A percentile compares a stretch with the other conserved stretches of the same genome.
phyloP scores from a whole-genome alignment of 2,888 invertebrate genomes.

The Cylindroiulus punctatus region DNA sequence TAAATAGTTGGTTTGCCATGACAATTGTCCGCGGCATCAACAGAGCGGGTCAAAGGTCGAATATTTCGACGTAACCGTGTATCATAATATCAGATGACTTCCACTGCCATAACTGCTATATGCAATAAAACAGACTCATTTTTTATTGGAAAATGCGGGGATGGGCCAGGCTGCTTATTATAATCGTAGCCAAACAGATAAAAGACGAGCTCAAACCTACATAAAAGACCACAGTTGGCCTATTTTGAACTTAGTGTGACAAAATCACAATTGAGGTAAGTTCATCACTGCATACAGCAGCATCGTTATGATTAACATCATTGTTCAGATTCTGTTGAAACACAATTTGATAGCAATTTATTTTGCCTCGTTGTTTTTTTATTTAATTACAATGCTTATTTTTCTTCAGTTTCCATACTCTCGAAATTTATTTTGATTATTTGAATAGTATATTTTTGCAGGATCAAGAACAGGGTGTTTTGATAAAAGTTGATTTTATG shows the following conservation, averaged over 20 bases:
- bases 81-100: constrained; percentile 4
- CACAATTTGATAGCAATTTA: too few relatives aligned
- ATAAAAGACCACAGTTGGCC: constrained; percentile 1
- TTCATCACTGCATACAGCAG: background rate
- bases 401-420: too few relatives aligned
- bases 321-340: too few relatives aligned
- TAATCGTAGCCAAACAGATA: background rate
- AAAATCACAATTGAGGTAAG: background rate
- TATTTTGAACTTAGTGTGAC: background rate
- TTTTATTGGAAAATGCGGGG: background rate
- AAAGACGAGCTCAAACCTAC: background rate
- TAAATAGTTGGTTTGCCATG: background rate
- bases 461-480: too few relatives aligned
- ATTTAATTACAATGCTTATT: too few relatives aligned
- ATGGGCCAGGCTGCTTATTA: constrained; percentile 1
- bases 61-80: background rate
- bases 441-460: too few relatives aligned
- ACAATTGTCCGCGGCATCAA: background rate
- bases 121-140: background rate
- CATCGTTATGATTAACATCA: background rate
- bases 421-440: too few relatives aligned
- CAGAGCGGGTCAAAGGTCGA: background rate
- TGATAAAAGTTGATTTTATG: too few relatives aligned
- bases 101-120: background rate
- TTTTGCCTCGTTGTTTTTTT: too few relatives aligned